A percentile compares a stretch with the other conserved stretches of the same genome.
Conservation (phyloP, 2,888 invertebrate species). For the Rambutsinella grinnellia region DNA sequence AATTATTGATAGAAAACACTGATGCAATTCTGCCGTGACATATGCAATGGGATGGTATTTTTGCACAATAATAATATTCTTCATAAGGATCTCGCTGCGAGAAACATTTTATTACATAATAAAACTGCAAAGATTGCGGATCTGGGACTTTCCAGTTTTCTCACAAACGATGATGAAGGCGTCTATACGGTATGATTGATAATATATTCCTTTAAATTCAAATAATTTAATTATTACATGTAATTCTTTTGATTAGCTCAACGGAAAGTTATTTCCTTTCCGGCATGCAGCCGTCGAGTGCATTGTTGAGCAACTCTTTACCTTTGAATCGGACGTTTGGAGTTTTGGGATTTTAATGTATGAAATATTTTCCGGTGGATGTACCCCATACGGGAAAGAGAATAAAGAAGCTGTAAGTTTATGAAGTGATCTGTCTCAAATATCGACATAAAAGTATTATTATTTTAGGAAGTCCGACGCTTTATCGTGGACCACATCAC, state of each 20-base stretch:
- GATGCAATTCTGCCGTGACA: slow-evolving; percentile 47
- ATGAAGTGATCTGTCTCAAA: background rate
- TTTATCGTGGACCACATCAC: slow-evolving; percentile 53
- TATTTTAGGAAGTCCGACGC: slow-evolving; percentile 49
- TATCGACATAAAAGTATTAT: background rate
- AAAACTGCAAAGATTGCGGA: slow-evolving; percentile 60
- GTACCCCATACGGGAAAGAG: slow-evolving; percentile 53
- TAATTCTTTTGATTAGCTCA: slow-evolving; percentile 32
- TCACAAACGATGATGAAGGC: slow-evolving; percentile 43
- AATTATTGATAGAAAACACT: slow-evolving; percentile 47
- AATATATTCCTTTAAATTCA: background rate
- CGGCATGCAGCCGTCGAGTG: slow-evolving; percentile 61
- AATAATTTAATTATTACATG: background rate
- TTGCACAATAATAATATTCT: slow-evolving; percentile 50
- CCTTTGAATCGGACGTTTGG: slow-evolving; percentile 59
- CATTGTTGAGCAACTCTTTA: slow-evolving; percentile 54
- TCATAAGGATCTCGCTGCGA: slow-evolving; percentile 60
- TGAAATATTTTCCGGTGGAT: slow-evolving; percentile 53
- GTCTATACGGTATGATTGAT: slow-evolving; percentile 44
- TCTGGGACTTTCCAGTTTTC: slow-evolving; percentile 58
- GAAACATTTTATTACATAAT: slow-evolving; percentile 55
- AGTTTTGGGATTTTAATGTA: slow-evolving; percentile 57
- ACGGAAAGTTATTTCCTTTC: slow-evolving; percentile 59
- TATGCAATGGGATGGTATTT: slow-evolving; percentile 57
- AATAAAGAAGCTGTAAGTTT: slow-evolving; percentile 52